A percentile compares a stretch with the other conserved stretches of the same genome.
Evolutionary conservation across 2,888 invertebrate genomes (phyloP).

Genomic region (Nemoura dubitans): DNA sequence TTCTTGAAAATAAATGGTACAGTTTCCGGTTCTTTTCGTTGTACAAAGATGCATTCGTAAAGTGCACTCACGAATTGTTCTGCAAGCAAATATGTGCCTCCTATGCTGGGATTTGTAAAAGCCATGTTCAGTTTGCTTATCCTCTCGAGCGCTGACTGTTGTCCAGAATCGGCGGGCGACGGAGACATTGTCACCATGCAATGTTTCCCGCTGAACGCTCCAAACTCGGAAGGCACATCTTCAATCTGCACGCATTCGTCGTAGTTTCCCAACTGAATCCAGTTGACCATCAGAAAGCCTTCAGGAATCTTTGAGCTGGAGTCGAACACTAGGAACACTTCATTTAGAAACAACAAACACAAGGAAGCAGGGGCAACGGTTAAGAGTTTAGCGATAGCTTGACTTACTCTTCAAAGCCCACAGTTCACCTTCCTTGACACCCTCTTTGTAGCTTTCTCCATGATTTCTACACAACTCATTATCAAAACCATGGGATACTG

Average conservation of each 20-base stretch:
- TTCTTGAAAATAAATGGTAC: no score
- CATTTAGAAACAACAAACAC: not conserved
- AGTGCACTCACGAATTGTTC: no score
- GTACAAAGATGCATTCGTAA: no score
- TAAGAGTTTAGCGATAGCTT: no score
- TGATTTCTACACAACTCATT: no score
- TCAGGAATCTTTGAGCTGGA: slow-evolving; percentile 62
- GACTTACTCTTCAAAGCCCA: slow-evolving; percentile 21
- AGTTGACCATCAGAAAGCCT: slow-evolving; percentile 61
- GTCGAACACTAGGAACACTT: slow-evolving; percentile 60
- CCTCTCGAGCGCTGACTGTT: no score
- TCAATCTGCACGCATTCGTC: slow-evolving; percentile 58
- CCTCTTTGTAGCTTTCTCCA: not conserved
- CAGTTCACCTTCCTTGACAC: not conserved
- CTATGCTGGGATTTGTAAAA: no score
- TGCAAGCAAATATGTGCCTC: no score
- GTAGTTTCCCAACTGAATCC: slow-evolving; percentile 61
- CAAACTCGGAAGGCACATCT: slow-evolving; percentile 51
- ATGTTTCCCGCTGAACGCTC: slow-evolving; percentile 58
- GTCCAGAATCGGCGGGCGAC: no score
- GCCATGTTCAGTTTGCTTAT: no score
- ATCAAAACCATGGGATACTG: not conserved
- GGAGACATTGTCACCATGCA: slow-evolving; percentile 56
- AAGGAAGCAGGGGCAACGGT: not conserved
- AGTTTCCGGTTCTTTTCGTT: no score